Evolutionary conservation across 2,888 invertebrate species (phyloP).

Genomic region (Diadromus collaris): DNA sequence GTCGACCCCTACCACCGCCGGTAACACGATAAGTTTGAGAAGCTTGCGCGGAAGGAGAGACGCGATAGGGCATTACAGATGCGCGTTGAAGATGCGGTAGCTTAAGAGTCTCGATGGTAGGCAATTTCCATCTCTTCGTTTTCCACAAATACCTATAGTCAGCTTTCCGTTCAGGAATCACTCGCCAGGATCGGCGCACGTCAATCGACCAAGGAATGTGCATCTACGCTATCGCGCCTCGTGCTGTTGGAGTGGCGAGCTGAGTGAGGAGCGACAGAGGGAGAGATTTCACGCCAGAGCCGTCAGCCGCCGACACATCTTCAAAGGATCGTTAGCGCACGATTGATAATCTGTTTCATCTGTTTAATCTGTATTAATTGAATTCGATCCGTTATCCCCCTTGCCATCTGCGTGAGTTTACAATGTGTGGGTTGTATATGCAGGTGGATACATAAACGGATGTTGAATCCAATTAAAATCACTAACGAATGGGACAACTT

Average conservation of each 20-base stretch:
- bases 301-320: constrained; percentile 11
- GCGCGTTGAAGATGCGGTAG: constrained; percentile 31
- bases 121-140: constrained; percentile 40
- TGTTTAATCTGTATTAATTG: constrained; percentile 1
- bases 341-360: background rate
- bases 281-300: constrained; percentile 30
- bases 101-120: constrained; percentile 29
- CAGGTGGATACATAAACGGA: background rate
- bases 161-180: constrained; percentile 39
- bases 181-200: constrained; percentile 21
- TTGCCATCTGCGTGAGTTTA: background rate
- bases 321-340: constrained; percentile 21
- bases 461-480: constrained; percentile 4
- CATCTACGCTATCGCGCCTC: constrained; percentile 33
- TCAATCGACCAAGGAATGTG: constrained; percentile 51
- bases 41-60: constrained; percentile 41
- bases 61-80: constrained; percentile 34
- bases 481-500: constrained; percentile 65
- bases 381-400: background rate
- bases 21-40: constrained; percentile 49
- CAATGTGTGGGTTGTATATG: background rate
- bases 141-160: background rate
- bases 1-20: background rate
- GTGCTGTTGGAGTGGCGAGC: constrained; percentile 40
- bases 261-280: background rate